Conservation (phyloP, 2,113 vertebrate species). For the Tor tambroides region DNA sequence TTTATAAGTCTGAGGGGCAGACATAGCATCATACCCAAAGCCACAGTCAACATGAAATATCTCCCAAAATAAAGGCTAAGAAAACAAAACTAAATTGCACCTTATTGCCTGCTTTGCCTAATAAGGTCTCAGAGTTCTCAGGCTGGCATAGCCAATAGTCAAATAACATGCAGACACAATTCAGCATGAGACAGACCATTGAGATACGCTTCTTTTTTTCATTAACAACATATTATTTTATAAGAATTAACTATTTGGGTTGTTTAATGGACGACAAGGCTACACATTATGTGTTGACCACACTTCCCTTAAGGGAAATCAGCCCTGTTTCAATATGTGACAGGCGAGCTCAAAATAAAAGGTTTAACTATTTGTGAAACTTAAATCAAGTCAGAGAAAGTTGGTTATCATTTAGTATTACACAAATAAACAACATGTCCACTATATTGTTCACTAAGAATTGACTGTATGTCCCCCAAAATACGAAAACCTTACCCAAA, state of each 20-base stretch:
- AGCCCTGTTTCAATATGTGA: constrained; percentile 6
- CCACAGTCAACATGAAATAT: constrained; percentile 22
- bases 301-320: constrained; percentile 22
- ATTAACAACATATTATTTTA: not conserved
- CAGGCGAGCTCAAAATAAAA: not conserved
- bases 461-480: not conserved
- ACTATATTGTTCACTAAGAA: not conserved
- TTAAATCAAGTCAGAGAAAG: not conserved
- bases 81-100: constrained; percentile 11
- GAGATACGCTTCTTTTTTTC: not conserved
- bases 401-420: not conserved
- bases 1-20: constrained; percentile 51
- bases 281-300: not conserved
- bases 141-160: not conserved
- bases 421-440: not conserved
- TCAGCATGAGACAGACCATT: not conserved
- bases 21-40: constrained; percentile 39
- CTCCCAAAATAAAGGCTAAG: constrained; percentile 11
- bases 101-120: not conserved
- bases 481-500: constrained; percentile 81
- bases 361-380: not conserved
- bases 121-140: not conserved
- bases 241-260: not conserved
- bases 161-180: not conserved
- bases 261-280: not conserved